Base-by-base conservation (phyloP, 2,888 invertebrate species). In the Hydraecia micacea region DNA sequence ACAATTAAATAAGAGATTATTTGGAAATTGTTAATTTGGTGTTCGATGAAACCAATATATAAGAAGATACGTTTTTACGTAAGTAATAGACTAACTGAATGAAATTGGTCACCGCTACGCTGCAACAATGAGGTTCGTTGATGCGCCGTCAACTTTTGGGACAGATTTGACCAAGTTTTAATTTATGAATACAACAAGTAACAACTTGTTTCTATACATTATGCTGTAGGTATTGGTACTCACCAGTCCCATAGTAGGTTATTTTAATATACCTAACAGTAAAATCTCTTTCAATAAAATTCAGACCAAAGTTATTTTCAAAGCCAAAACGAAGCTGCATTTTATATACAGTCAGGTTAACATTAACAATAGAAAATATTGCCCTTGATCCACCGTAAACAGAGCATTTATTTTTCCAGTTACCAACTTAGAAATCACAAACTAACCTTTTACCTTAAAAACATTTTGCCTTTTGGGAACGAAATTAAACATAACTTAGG, bases 281-380 rank as follows among this genome's bases (percentile, higher is more conserved):
- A 32, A 46, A 36, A 28, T 3, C 11, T 28, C 6, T 18, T 67
- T 21, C 5, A n/a, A 42, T 66, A 52, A 66, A 70, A 18, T 66
- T 65, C 15, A 0, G 5, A 13, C 21, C 0, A 55, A 25, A 73
- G 32, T 55, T 13, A 73, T 66, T 80, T 80, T 70, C 18, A 42
- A 55, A 65, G 0, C 25, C 60, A 60, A 46, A 58, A 68, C 25
- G 36, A 46, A 13, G 11, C 21, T 76, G 42, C 36, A 58, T 39
- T 73, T 63, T 73, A 73, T 73, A 73, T 21, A 6, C 0, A 46
- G 8, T 0, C n/a, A 2, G 32, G 15, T 52, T 36, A 42, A 79
- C 70, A 62, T 82, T n/a, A 15, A 79, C 21, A 74, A n/a, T 21
- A 46, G 55, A 72, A 82, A 79, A 72, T 52, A 72, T 72, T 72